Evolutionary conservation across 2,797 vertebrate genomes (phyloP).

Genomic region (Bradypodion pumilum): DNA sequence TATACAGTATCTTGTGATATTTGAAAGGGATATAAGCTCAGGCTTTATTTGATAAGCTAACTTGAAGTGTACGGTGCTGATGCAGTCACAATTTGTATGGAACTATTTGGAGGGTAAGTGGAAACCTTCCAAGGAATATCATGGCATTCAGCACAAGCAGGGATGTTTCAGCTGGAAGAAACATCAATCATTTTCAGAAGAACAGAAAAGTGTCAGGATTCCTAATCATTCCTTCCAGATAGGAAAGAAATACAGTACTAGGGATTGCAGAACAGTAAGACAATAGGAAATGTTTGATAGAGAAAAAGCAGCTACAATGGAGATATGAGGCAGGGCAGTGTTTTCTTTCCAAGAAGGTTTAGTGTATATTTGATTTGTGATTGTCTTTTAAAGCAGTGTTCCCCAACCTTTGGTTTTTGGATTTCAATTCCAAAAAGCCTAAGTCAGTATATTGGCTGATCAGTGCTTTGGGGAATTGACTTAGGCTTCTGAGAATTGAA

Average conservation of each 20-base stretch:
- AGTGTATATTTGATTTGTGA: background rate
- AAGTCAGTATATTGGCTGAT: no score
- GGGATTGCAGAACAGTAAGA: background rate
- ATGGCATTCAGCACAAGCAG: background rate
- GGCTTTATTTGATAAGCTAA: background rate
- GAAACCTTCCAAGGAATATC: background rate
- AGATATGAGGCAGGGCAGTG: background rate
- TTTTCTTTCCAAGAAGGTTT: background rate
- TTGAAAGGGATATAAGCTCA: background rate
- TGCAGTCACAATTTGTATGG: background rate
- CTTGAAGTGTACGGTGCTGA: background rate
- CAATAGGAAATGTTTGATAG: no score
- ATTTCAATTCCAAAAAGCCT: no score
- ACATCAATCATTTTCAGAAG: background rate
- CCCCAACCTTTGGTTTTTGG: no score
- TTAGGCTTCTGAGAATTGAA: no score
- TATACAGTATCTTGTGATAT: no score
- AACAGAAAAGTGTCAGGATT: background rate
- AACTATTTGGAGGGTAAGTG: background rate
- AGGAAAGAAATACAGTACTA: background rate
- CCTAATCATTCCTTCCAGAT: background rate
- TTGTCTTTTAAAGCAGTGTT: no score
- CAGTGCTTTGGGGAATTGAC: no score
- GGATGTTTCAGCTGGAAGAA: conserved; percentile 1
- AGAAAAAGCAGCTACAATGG: background rate